A percentile compares a stretch with the other conserved stretches of the same genome.
Conservation (phyloP, 2,888 invertebrate species). For the Petrolisthes cinctipes region DNA sequence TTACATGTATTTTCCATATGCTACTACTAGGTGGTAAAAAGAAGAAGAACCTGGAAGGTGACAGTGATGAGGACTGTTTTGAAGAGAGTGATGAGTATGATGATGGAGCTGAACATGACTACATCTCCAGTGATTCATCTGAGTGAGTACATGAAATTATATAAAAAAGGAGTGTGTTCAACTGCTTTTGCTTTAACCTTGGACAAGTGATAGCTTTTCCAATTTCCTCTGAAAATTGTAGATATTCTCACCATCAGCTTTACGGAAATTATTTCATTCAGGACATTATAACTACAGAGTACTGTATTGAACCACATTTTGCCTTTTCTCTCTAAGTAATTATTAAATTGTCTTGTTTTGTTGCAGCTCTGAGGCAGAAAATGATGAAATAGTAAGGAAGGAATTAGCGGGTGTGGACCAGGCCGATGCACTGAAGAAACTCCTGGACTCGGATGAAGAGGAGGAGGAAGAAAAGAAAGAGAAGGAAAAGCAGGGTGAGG, state of each 20-base stretch:
- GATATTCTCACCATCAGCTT: neutral
- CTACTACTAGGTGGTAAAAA: conserved; percentile 53
- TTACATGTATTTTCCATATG: neutral
- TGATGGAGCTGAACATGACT: conserved; percentile 92
- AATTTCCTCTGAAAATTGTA: neutral
- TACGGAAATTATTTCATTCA: neutral
- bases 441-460: conserved; percentile 89
- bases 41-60: conserved; percentile 81
- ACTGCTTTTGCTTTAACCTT: neutral
- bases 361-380: conserved; percentile 66
- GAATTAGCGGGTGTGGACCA: conserved; percentile 91
- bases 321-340: neutral
- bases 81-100: conserved; percentile 98
- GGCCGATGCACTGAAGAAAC: conserved; percentile 86
- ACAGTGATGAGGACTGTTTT: conserved; percentile 88
- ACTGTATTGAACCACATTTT: neutral
- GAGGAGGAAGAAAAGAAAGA: conserved; percentile 84
- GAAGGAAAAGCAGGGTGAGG: conserved; percentile 81
- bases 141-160: conserved; percentile 69
- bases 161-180: neutral
- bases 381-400: conserved; percentile 78
- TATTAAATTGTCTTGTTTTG: neutral
- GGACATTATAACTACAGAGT: neutral
- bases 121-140: conserved; percentile 86
- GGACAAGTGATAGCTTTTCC: neutral